A percentile compares a stretch with the other conserved stretches of the same genome.
Conservation (phyloP, 30 jellyfish, hydroid and myxozoan species). For the Haliclystus octoradiatus region DNA sequence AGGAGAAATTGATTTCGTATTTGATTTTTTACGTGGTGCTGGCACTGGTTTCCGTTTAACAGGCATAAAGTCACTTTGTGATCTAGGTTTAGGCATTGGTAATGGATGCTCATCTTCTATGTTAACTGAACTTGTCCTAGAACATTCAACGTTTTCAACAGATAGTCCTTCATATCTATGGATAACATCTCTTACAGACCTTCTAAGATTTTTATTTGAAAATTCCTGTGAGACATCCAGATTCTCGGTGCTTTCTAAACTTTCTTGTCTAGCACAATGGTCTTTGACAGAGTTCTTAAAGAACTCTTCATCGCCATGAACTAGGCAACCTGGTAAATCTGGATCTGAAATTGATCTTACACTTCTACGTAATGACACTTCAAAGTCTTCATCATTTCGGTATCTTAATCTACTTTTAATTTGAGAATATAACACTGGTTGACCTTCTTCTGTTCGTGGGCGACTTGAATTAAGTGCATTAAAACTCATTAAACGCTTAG, state of each 20-base stretch:
- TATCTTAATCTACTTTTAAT: neutral
- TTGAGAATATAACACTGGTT: slow-evolving; percentile 34
- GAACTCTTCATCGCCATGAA: slow-evolving; percentile 13
- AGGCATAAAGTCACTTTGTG: neutral
- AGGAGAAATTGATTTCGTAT: neutral
- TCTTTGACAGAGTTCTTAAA: neutral
- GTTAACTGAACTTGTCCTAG: neutral
- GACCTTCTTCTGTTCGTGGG: slow-evolving; percentile 77
- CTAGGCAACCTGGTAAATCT: slow-evolving; percentile 8
- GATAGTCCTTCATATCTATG: neutral
- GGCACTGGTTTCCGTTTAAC: neutral
- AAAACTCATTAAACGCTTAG: slow-evolving; percentile 57
- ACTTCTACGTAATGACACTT: neutral
- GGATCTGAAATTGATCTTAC: slow-evolving; percentile 15
- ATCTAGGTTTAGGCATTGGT: neutral
- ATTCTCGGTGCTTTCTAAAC: neutral
- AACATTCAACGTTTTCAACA: neutral
- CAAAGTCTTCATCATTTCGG: neutral
- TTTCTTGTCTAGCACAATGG: neutral
- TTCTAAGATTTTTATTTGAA: neutral
- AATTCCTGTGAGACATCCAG: neutral
- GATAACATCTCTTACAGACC: slow-evolving; percentile 5
- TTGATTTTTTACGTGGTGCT: neutral
- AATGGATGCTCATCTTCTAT: too few relatives aligned
- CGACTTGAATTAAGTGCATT: slow-evolving; percentile 68